These are phyloP conservation scores for Cyprinella venusta DNA, from an alignment of 2,797 vertebrate species.

Conservation along the genomic window DNA sequence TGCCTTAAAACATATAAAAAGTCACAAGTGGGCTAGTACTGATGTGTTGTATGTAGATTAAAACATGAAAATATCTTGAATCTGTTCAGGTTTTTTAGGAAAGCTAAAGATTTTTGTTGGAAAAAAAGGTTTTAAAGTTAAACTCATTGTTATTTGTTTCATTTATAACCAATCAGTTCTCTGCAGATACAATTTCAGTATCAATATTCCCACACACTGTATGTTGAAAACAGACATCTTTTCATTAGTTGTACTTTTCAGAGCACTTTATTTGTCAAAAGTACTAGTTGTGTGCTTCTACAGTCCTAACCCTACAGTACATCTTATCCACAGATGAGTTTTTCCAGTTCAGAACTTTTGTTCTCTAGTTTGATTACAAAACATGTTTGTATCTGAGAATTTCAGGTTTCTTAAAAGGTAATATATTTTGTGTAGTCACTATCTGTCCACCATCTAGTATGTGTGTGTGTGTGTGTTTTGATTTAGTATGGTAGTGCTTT, in stretches of 20 bases:
- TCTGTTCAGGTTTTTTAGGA: not conserved
- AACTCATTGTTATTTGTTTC: not conserved
- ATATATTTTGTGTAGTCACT: not conserved
- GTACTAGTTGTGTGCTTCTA: no score
- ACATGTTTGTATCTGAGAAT: not conserved
- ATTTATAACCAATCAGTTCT: no score
- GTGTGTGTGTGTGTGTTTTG: not conserved
- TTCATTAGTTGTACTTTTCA: no score
- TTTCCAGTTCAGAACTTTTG: not conserved
- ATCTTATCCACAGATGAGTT: not conserved
- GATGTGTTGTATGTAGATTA: not conserved
- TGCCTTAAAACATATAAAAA: not conserved
- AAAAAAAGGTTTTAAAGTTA: not conserved
- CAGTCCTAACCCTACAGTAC: not conserved
- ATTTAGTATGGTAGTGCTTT: constrained; percentile 2
- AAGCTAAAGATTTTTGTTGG: not conserved
- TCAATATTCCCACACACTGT: no score
- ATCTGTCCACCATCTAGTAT: not conserved
- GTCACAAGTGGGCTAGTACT: not conserved
- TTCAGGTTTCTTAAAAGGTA: not conserved
- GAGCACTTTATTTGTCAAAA: no score
- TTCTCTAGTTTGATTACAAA: not conserved
- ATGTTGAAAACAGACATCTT: no score
- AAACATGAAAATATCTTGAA: not conserved
- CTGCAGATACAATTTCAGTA: no score